These are phyloP conservation scores for Biston betularia DNA, from an alignment of 2,888 invertebrate species.

Conservation along the genomic window DNA sequence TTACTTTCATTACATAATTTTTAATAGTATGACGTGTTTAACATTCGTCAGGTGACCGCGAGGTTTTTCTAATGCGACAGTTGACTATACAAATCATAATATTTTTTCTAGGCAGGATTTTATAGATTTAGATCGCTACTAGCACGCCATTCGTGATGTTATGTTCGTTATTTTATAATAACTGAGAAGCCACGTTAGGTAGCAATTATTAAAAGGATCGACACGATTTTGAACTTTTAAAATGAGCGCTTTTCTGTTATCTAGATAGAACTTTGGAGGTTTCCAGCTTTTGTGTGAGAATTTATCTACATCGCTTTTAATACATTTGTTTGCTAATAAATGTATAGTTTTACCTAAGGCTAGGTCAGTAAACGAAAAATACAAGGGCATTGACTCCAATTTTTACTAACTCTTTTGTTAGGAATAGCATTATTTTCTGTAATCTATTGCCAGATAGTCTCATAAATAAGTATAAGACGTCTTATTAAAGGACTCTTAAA, in stretches of 20 bases:
- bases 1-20: not conserved
- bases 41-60: not conserved
- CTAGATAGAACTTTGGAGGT: constrained; percentile 32
- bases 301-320: not conserved
- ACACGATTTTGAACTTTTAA: constrained; percentile 38
- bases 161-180: constrained; percentile 44
- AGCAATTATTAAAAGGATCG: constrained; percentile 32
- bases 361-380: no score
- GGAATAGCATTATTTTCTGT: no score
- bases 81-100: constrained; percentile 18
- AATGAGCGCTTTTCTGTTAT: constrained; percentile 30
- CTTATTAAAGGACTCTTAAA: no score
- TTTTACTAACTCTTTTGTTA: no score
- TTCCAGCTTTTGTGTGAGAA: constrained; percentile 15
- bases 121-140: constrained; percentile 46
- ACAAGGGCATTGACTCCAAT: no score
- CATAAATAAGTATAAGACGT: no score
- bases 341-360: no score
- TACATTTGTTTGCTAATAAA: no score
- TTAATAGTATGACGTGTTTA: not conserved
- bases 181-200: constrained; percentile 28
- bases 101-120: constrained; percentile 45
- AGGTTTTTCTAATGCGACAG: constrained; percentile 7
- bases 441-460: no score
- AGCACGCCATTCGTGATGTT: constrained; percentile 57